Conservation (phyloP, 1,140 invertebrate genomes). For the Rhizoglyphus robini region DNA sequence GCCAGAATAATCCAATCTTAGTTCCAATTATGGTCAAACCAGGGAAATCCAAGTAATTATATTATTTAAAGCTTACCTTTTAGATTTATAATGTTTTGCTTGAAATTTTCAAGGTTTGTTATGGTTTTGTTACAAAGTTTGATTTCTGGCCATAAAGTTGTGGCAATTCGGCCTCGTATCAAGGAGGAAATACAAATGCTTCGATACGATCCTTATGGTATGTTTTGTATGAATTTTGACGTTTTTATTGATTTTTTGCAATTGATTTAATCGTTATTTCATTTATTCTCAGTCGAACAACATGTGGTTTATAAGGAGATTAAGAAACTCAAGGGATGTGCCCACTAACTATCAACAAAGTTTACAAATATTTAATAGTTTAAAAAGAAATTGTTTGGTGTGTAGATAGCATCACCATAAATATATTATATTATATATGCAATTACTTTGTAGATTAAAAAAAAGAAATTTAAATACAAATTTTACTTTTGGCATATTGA, state of each 20-base stretch:
- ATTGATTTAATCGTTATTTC: neutral
- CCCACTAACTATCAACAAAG: slow-evolving; percentile 1
- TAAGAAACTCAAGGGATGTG: slow-evolving; percentile 3
- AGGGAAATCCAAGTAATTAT: slow-evolving; percentile 13
- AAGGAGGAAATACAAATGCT: slow-evolving; percentile 61
- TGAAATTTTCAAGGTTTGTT: slow-evolving; percentile 30
- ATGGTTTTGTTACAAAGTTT: slow-evolving; percentile 62
- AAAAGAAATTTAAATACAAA: too few relatives aligned
- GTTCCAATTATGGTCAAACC: neutral
- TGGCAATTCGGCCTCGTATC: slow-evolving; percentile 49
- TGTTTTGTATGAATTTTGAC: neutral
- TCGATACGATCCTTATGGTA: slow-evolving; percentile 51
- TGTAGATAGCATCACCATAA: too few relatives aligned
- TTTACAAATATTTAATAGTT: too few relatives aligned
- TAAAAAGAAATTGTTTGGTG: too few relatives aligned
- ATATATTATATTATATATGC: too few relatives aligned
- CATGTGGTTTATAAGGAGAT: slow-evolving; percentile 14
- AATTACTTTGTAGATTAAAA: too few relatives aligned
- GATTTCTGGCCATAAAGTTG: slow-evolving; percentile 54
- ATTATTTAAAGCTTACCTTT: neutral
- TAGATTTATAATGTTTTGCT: neutral
- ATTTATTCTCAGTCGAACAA: slow-evolving; percentile 3
- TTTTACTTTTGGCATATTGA: too few relatives aligned
- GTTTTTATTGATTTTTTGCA: neutral
- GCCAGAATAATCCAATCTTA: neutral